These are phyloP conservation scores for Coregonus clupeaformis DNA, from an alignment of 2,113 vertebrate genomes.

Conservation along the genomic window DNA sequence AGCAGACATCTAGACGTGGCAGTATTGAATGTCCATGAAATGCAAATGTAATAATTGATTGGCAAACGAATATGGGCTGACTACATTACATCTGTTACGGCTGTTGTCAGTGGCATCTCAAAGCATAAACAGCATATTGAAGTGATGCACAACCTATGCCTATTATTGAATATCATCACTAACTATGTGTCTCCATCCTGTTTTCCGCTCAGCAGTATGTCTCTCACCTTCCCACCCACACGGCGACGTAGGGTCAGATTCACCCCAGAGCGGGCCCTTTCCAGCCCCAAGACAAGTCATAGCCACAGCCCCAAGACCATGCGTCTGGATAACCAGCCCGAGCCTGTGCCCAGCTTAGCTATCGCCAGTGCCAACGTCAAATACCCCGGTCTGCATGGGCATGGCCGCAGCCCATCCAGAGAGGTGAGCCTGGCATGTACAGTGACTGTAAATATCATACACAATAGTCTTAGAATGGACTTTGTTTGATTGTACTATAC, in stretches of 20 bases:
- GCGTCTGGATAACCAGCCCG: slow-evolving; percentile 12
- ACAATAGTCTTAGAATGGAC: neutral
- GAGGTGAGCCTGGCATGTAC: slow-evolving; percentile 24
- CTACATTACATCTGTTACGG: too few relatives aligned
- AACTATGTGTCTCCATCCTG: neutral
- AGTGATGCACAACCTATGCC: neutral
- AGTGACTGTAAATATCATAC: neutral
- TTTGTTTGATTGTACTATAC: neutral
- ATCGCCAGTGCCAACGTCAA: slow-evolving; percentile 35
- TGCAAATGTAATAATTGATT: neutral
- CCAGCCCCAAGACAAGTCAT: slow-evolving; percentile 1
- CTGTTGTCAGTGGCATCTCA: too few relatives aligned
- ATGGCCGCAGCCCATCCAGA: slow-evolving; percentile 7
- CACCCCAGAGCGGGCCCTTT: slow-evolving; percentile 16
- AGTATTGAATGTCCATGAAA: neutral
- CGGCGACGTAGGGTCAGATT: slow-evolving; percentile 18
- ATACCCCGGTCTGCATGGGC: slow-evolving; percentile 32
- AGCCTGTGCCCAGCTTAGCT: slow-evolving; percentile 30
- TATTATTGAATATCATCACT: neutral
- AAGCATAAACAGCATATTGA: too few relatives aligned
- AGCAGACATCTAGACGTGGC: slow-evolving; percentile 7
- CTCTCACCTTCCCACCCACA: neutral
- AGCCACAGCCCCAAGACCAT: slow-evolving; percentile 19
- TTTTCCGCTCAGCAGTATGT: slow-evolving; percentile 10
- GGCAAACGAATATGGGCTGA: neutral